Conservation (phyloP, 1,140 invertebrate genomes). For the Helicoverpa armigera region DNA sequence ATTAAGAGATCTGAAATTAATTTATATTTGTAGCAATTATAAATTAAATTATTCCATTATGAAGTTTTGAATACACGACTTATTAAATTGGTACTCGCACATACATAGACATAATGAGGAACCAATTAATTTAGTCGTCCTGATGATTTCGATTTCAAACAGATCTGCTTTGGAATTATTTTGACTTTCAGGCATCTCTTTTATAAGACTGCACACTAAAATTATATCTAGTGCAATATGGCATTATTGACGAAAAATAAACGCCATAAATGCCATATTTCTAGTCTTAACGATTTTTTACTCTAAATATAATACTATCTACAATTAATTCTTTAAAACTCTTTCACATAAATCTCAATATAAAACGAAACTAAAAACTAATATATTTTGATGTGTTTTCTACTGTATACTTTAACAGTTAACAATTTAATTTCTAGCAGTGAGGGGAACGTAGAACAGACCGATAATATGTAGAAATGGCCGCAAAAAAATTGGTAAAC, state of each 20-base stretch:
- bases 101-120: too few relatives aligned
- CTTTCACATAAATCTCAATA: conserved; percentile 40
- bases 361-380: conserved; percentile 47
- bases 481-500: conserved; percentile 81
- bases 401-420: conserved; percentile 67
- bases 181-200: not conserved
- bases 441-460: conserved; percentile 84
- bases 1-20: too few relatives aligned
- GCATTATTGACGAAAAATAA: conserved; percentile 42
- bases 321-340: conserved; percentile 43
- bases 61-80: too few relatives aligned
- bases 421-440: conserved; percentile 85
- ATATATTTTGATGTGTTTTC: conserved; percentile 49
- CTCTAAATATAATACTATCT: conserved; percentile 53
- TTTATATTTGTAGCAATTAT: too few relatives aligned
- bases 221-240: conserved; percentile 56
- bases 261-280: conserved; percentile 53
- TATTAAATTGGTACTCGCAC: too few relatives aligned
- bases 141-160: too few relatives aligned
- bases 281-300: conserved; percentile 60
- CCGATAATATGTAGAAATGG: conserved; percentile 80
- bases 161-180: too few relatives aligned
- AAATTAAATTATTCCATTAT: not conserved
- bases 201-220: conserved; percentile 64
- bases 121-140: too few relatives aligned